Evolutionary conservation across 35 echinoderm and acorn worm species (phyloP).

Genomic region (Ptychodera flava): DNA sequence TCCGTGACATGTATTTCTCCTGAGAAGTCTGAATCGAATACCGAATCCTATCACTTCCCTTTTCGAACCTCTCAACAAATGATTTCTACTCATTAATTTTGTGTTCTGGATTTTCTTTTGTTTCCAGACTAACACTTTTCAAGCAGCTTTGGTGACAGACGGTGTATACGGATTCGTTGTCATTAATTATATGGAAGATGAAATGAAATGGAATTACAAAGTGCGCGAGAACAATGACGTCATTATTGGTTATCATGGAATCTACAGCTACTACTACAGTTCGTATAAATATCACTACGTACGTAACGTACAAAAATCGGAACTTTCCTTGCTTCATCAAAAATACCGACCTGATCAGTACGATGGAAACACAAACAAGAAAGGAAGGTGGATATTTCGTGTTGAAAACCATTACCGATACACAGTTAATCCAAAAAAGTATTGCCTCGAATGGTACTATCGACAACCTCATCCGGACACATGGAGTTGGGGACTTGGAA

Average conservation of each 20-base stretch:
- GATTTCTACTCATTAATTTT: too few species aligned
- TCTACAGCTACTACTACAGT: neutral
- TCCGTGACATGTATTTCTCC: too few species aligned
- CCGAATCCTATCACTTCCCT: too few species aligned
- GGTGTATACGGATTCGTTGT: slow-evolving; percentile 11
- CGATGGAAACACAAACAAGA: neutral
- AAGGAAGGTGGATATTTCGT: slow-evolving; percentile 14
- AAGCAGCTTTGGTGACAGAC: slow-evolving; percentile 10
- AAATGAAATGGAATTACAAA: slow-evolving; percentile 6
- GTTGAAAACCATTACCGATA: neutral
- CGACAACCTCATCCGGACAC: too few species aligned
- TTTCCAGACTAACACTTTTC: slow-evolving; percentile 12
- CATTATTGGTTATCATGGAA: slow-evolving; percentile 4
- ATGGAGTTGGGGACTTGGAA: slow-evolving; percentile 14
- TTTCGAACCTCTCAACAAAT: too few species aligned
- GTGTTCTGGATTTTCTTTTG: too few species aligned
- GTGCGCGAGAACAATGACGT: slow-evolving; percentile 2
- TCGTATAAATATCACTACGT: too few species aligned
- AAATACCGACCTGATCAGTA: slow-evolving; percentile 22
- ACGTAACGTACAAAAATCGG: neutral
- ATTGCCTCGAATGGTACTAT: neutral
- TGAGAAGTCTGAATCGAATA: too few species aligned
- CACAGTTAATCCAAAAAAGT: slow-evolving; percentile 15
- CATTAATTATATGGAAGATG: slow-evolving; percentile 9
- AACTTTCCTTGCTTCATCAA: neutral